phyloP scores from a whole-genome alignment of 2,888 invertebrate genomes.

The Steinernema carpocapsae region DNA sequence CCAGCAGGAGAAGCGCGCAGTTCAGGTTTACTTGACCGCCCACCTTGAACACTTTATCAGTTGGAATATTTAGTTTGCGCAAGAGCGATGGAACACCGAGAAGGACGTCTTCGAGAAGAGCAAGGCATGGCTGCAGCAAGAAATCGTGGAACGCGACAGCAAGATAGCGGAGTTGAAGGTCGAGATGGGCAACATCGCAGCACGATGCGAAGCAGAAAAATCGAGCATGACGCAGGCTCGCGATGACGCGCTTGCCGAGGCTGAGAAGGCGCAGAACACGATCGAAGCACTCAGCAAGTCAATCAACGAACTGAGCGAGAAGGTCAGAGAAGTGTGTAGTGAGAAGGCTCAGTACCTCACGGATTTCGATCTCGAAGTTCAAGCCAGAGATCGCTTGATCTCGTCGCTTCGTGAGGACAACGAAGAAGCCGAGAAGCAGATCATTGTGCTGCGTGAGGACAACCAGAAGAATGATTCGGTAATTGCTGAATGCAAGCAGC shows the following conservation, averaged over 20 bases:
- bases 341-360: background rate
- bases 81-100: constrained; percentile 28
- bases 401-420: background rate
- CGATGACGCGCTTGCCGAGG: background rate
- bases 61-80: background rate
- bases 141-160: background rate
- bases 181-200: background rate
- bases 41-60: background rate
- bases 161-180: background rate
- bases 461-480: background rate
- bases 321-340: background rate
- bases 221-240: background rate
- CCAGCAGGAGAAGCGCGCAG: background rate
- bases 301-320: background rate
- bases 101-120: background rate
- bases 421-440: background rate
- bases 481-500: background rate
- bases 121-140: background rate
- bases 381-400: constrained; percentile 5
- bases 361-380: constrained; percentile 20
- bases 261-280: background rate
- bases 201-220: background rate
- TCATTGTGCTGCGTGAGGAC: background rate
- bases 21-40: background rate
- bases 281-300: background rate